phyloP scores from a whole-genome alignment of 1,140 invertebrate genomes.

The Neodiprion fabricii region DNA sequence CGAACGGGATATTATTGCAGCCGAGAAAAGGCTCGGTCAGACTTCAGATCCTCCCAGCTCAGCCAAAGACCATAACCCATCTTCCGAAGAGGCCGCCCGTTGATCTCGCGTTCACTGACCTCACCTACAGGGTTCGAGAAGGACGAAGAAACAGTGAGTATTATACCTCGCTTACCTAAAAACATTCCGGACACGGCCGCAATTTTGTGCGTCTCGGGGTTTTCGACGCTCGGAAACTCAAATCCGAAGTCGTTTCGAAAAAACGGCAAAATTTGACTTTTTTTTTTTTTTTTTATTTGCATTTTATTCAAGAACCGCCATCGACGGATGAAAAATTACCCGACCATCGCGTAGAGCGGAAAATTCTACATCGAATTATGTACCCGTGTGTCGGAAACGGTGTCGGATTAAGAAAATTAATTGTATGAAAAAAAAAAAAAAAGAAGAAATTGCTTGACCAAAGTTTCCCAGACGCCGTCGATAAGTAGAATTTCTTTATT shows the following conservation, averaged over 20 bases:
- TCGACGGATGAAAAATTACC: too few species aligned
- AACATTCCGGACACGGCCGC: conserved; percentile 3
- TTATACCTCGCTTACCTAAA: conserved; percentile 9
- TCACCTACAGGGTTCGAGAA: conserved; percentile 85
- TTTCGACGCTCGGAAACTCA: not conserved
- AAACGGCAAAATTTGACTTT: too few species aligned
- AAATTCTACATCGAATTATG: too few species aligned
- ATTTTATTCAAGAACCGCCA: too few species aligned
- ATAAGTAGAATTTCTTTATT: too few species aligned
- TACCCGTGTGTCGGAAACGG: too few species aligned
- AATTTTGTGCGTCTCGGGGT: conserved; percentile 17
- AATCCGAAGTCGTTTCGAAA: not conserved
- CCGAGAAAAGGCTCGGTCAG: conserved; percentile 66
- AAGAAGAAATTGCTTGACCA: too few species aligned
- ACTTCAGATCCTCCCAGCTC: conserved; percentile 70
- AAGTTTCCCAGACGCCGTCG: too few species aligned
- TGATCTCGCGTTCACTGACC: conserved; percentile 84
- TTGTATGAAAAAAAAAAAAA: too few species aligned
- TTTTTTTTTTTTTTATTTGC: too few species aligned
- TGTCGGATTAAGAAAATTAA: too few species aligned
- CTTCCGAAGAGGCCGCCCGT: conserved; percentile 85
- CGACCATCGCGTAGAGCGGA: too few species aligned
- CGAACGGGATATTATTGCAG: conserved; percentile 54
- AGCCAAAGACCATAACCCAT: conserved; percentile 81
- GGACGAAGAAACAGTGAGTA: conserved; percentile 82